Conservation (phyloP, 2,888 invertebrate genomes). For the Lutraria lutraria region DNA sequence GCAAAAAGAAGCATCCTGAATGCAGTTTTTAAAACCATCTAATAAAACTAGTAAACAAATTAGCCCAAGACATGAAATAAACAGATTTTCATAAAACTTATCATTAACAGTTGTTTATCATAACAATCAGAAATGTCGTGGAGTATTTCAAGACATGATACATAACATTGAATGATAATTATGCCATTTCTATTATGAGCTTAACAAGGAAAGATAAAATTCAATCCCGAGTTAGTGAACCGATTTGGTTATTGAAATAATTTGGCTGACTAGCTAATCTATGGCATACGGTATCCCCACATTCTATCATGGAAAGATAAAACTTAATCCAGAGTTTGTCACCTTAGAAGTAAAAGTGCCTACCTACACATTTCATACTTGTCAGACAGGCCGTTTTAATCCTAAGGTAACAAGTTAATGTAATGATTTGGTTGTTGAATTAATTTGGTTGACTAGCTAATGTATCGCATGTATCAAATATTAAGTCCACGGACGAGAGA, state of each 20-base stretch:
- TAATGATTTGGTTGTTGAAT: background rate
- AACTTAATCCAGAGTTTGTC: too few relatives aligned
- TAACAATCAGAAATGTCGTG: too few relatives aligned
- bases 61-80: background rate
- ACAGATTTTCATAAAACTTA: background rate
- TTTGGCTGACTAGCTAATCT: background rate
- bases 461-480: constrained; percentile 57
- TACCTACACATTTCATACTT: too few relatives aligned
- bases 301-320: too few relatives aligned
- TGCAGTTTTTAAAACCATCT: background rate
- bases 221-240: background rate
- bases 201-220: background rate
- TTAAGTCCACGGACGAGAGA: constrained; percentile 87
- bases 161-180: background rate
- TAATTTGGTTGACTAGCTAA: constrained; percentile 16
- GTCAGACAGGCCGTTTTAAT: too few relatives aligned
- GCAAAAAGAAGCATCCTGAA: background rate
- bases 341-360: too few relatives aligned
- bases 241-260: background rate
- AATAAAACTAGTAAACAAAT: background rate
- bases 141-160: background rate
- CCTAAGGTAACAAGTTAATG: too few relatives aligned
- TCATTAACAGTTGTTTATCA: background rate
- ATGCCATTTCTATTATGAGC: background rate
- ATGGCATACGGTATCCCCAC: background rate